Evolutionary conservation across 2,113 vertebrate species (phyloP).

Genomic region (Machaerirhynchus nigripectus): DNA sequence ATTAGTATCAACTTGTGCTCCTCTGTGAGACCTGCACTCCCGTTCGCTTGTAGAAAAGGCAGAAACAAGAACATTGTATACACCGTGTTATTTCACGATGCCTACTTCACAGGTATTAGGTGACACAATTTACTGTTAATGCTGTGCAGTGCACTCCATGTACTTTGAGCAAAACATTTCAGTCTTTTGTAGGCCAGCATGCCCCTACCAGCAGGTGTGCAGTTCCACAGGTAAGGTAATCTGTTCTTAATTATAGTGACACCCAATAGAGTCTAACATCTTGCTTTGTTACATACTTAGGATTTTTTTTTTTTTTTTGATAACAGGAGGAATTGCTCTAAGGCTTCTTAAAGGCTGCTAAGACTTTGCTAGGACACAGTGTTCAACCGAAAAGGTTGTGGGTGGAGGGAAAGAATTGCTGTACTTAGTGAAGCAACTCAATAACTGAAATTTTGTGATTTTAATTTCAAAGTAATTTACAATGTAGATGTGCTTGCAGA

Average conservation of each 20-base stretch:
- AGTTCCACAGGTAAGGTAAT: neutral
- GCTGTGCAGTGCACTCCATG: neutral
- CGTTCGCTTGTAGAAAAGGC: neutral
- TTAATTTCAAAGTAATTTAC: neutral
- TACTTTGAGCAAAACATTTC: neutral
- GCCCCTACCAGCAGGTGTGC: neutral
- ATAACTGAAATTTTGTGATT: neutral
- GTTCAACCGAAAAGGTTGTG: neutral
- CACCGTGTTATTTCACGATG: fast-evolving
- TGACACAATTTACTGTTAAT: neutral
- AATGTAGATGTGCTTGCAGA: neutral
- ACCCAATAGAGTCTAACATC: neutral
- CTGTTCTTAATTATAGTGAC: neutral
- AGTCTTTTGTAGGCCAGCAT: neutral
- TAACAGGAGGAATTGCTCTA: neutral
- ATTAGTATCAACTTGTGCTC: neutral
- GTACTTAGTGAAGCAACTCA: neutral
- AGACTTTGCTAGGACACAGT: neutral
- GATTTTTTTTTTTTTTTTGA: neutral
- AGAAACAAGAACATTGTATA: neutral
- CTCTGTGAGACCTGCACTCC: neutral
- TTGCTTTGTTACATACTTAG: neutral
- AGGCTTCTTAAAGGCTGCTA: neutral
- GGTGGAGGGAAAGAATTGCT: neutral
- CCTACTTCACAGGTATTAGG: neutral